Evolutionary conservation across 37 sponge, comb jelly and placozoan species (phyloP), one percentile per base, ranked within the genome.

Genomic region (Spongilla lacustris): DNA sequence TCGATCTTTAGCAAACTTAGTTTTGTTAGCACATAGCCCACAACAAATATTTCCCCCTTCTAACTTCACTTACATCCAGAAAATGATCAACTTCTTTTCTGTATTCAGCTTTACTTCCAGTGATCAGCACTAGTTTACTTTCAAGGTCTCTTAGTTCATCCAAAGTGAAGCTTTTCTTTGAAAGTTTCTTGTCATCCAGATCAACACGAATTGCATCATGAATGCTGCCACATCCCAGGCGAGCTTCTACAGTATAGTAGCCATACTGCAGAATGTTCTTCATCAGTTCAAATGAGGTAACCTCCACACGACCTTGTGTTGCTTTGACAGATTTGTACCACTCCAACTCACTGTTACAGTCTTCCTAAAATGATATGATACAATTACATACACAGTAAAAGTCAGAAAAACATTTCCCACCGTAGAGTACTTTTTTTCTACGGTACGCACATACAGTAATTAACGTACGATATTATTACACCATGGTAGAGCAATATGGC

Each of bases 41-140:
- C n/a, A n/a, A n/a, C n/a, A 41, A 41, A 58, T 58, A 58, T 58
- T 19, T 17, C 1, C 58, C 14, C 58, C 21, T 17, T 19, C 14
- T 58, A 58, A 58, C 58, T 58, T 58, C 5, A 22, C 84, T 73
- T 25, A 86, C 77, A 21, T 76, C 14, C 4, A 70, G 36, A 78
- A 76, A 78, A 5, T 29, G 26, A 36, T 78, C 79, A 23, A 70
- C 48, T 77, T 83, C 75, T 73, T 36, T 41, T 73, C 38, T 37
- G 10, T 76, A 34, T 37, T 83, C 71, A 24, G 78, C 31, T 28
- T 72, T 69, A 14, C 29, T 76, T 50, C 89, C 89, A 69, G 70
- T 82, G n/a, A 88, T 88, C 66, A 88, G 72, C 21, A 83, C 89
- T 14, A 88, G 36, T 34, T 88, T 88, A 22, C 89, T 88, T 71